Evolutionary conservation across 2,888 invertebrate genomes (phyloP).

Genomic region (Antheraea yamamai): DNA sequence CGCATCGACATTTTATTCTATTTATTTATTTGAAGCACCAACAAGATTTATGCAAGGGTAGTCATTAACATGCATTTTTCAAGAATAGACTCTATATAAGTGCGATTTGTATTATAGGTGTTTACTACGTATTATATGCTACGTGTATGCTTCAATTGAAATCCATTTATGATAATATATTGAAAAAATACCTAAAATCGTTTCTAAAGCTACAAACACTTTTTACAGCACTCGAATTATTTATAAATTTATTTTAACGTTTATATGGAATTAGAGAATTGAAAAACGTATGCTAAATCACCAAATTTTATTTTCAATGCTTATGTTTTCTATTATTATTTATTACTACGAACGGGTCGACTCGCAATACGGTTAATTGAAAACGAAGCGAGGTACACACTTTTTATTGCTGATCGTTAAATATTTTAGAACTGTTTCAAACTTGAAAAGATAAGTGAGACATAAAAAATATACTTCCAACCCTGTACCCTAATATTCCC

Average conservation of each 20-base stretch:
- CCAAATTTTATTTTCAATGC: not conserved
- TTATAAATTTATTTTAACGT: not conserved
- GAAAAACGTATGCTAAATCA: not conserved
- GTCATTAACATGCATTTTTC: too few species aligned
- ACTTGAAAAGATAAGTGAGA: not conserved
- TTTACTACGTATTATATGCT: too few species aligned
- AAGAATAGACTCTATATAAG: too few species aligned
- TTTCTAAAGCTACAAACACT: too few species aligned
- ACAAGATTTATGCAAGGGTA: too few species aligned
- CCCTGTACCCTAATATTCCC: not conserved
- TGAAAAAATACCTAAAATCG: too few species aligned
- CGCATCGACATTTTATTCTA: too few species aligned
- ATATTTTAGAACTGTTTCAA: not conserved
- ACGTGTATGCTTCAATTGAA: too few species aligned
- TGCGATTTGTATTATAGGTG: too few species aligned
- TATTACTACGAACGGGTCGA: not conserved
- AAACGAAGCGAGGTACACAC: not conserved
- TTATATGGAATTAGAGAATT: not conserved
- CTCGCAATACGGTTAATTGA: not conserved
- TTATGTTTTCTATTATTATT: not conserved
- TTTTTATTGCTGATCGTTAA: conserved; percentile 8
- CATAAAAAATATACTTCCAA: not conserved
- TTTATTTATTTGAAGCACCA: too few species aligned
- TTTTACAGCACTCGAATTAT: not conserved
- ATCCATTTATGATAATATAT: too few species aligned